These are phyloP conservation scores for Amphiduros pacificus DNA, from an alignment of 2,888 invertebrate genomes.

Conservation along the genomic window DNA sequence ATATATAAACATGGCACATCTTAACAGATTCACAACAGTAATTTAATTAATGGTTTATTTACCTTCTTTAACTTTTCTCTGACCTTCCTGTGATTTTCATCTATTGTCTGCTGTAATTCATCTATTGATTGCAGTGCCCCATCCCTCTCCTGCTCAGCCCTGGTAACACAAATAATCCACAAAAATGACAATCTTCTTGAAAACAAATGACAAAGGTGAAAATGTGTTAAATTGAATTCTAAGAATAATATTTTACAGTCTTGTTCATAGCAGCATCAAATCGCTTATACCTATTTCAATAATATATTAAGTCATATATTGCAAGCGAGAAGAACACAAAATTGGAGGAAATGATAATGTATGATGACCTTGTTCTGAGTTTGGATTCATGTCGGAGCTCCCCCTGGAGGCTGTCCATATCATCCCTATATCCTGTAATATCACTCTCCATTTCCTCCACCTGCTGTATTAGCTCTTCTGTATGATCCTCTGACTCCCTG, in stretches of 20 bases:
- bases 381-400: neutral
- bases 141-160: constrained; percentile 45
- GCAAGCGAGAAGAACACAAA: too few relatives aligned
- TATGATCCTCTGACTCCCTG: too few relatives aligned
- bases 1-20: neutral
- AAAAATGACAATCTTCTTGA: neutral
- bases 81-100: constrained; percentile 43
- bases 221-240: neutral
- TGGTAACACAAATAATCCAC: constrained; percentile 25
- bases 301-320: too few relatives aligned
- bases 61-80: constrained; percentile 45
- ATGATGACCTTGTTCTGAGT: neutral
- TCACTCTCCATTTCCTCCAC: neutral
- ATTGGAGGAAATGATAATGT: too few relatives aligned
- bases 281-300: too few relatives aligned
- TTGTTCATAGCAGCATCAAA: too few relatives aligned
- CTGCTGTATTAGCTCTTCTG: neutral
- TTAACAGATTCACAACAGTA: neutral
- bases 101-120: constrained; percentile 44
- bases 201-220: neutral
- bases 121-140: constrained; percentile 47
- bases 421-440: neutral
- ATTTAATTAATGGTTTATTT: neutral
- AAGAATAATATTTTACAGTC: neutral
- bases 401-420: neutral